Base-by-base conservation (phyloP, 2,888 invertebrate genomes). In the Yponomeuta evonymella region DNA sequence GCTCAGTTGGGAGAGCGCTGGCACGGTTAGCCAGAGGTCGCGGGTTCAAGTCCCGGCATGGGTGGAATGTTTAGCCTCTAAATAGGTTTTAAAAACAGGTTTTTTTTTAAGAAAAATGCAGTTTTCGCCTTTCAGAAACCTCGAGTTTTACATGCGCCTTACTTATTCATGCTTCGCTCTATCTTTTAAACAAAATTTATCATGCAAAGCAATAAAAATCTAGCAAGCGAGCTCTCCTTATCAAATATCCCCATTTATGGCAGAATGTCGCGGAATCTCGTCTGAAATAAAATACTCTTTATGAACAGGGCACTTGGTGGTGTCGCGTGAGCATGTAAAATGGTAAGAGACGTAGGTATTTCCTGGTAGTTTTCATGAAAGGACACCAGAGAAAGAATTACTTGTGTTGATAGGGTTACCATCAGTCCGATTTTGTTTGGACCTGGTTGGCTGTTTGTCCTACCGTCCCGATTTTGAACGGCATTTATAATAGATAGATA, bases 191-290 rank as follows among this genome's bases (percentile, higher is more conserved):
- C 51, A 15, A 51, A 51, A 51, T 51, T 15, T 15, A 51, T 51
- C 51, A 11, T 8, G 6, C 12, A 15, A 15, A 12, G 51, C 51
- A 58, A 58, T 58, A 58, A 58, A 43, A 58, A 58, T 58, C 51
- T 58, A 58, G 51, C 51, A 58, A 58, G 51, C 51, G 51, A 58
- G 51, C 51, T 58, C 51, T 58, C 15, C 51, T 58, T 58, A 58
- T 58, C 51, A 58, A 58, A 58, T 15, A 58, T 58, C 51, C 51
- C 51, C 51, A 58, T 58, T 58, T 15, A 58, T 58, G 15, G 51
- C 15, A 15, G 51, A 58, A 58, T 58, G 6, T 58, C 51, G 51
- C 8, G 3, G 51, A 58, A 58, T 58, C 51, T 58, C 51, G 12
- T 12, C 51, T 58, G 51, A 58, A 58, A 58, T 58, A 58, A 58